These are phyloP conservation scores for Chymomyza procnemis DNA, from an alignment of 2,888 invertebrate species.

Conservation along the genomic window DNA sequence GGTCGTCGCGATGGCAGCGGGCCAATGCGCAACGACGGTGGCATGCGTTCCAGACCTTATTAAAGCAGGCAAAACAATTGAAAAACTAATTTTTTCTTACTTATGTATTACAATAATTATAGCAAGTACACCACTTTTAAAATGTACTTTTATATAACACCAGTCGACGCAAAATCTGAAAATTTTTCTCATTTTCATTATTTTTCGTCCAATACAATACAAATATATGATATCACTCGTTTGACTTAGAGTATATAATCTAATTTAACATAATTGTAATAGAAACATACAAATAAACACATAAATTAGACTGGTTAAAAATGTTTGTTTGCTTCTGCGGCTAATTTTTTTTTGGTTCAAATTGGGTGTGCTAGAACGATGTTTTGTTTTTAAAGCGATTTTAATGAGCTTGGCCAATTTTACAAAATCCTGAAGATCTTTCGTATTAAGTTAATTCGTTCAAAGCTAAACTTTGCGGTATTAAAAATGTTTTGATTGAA, in stretches of 20 bases:
- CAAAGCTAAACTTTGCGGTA: no score
- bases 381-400: background rate
- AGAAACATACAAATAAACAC: background rate
- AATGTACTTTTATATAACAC: conserved; percentile 45
- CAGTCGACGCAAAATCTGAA: background rate
- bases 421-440: background rate
- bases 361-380: background rate
- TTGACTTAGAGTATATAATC: conserved; percentile 58
- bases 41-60: conserved; percentile 76
- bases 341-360: background rate
- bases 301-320: background rate
- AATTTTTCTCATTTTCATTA: conserved; percentile 19
- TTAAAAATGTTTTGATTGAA: no score
- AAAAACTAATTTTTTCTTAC: conserved; percentile 50
- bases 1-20: conserved; percentile 67
- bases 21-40: conserved; percentile 73
- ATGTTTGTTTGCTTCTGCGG: background rate
- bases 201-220: conserved; percentile 17
- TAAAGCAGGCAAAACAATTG: conserved; percentile 35
- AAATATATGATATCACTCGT: conserved; percentile 31
- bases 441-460: no score
- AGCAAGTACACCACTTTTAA: conserved; percentile 55
- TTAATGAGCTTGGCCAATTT: background rate
- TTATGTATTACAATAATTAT: conserved; percentile 50
- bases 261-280: conserved; percentile 43